Evolutionary conservation across 2,113 vertebrate genomes (phyloP).

Genomic region (Sakesphorus luctuosus): DNA sequence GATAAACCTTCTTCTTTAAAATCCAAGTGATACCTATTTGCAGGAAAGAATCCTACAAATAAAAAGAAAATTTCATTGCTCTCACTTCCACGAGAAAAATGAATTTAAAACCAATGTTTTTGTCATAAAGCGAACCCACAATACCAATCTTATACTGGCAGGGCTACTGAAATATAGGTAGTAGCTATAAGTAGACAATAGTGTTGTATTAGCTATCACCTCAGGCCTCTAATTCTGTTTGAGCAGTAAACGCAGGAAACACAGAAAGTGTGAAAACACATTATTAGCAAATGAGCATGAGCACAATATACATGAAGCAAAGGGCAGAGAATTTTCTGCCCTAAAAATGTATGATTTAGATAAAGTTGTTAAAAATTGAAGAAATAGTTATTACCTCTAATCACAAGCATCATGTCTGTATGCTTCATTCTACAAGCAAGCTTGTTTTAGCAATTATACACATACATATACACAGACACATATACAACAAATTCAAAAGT

Average conservation of each 20-base stretch:
- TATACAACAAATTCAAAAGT: not conserved
- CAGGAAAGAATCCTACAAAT: not conserved
- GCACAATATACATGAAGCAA: not conserved
- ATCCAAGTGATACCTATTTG: not conserved
- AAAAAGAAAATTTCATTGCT: not conserved
- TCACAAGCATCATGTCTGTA: not conserved
- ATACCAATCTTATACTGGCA: not conserved
- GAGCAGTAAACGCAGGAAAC: not conserved
- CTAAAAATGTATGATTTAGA: not conserved
- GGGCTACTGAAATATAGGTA: not conserved
- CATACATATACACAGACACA: not conserved
- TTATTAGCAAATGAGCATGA: not conserved
- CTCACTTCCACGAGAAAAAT: not conserved
- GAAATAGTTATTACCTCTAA: not conserved
- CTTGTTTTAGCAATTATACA: not conserved
- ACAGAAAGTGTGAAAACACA: not conserved
- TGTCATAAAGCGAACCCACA: not conserved
- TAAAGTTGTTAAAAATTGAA: not conserved
- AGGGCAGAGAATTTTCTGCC: not conserved
- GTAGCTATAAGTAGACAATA: not conserved
- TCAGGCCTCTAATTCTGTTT: not conserved
- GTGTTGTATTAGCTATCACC: not conserved
- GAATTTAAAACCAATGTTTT: not conserved
- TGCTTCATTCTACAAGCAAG: not conserved
- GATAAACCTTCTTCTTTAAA: not conserved